A percentile compares a stretch with the other conserved stretches of the same genome.
Evolutionary conservation across 2,113 vertebrate genomes (phyloP).

Genomic region (Jacana jacana): DNA sequence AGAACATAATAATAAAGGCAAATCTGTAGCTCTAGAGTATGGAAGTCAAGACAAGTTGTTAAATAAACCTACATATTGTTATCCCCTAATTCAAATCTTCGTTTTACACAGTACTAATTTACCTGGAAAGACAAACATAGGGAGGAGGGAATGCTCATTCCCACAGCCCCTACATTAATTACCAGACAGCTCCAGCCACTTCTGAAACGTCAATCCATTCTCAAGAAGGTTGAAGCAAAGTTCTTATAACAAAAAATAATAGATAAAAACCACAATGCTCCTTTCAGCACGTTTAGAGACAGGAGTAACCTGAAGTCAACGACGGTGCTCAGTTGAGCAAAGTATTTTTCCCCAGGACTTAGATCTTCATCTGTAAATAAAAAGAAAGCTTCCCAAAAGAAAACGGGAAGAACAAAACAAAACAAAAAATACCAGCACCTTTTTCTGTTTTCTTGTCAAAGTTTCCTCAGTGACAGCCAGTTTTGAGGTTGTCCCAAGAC

Average conservation of each 20-base stretch:
- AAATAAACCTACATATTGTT: neutral
- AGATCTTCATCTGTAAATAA: neutral
- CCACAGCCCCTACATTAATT: neutral
- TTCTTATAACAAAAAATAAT: neutral
- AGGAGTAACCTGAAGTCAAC: neutral
- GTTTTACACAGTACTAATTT: neutral
- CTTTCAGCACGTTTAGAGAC: fast-evolving
- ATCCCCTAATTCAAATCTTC: neutral
- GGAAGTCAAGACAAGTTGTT: neutral
- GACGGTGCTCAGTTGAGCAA: neutral
- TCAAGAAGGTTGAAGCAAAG: neutral
- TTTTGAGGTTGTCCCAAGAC: neutral
- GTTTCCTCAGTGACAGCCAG: neutral
- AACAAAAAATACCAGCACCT: neutral
- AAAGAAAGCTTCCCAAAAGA: neutral
- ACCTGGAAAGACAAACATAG: neutral
- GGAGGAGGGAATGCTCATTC: neutral
- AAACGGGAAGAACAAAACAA: too few species aligned
- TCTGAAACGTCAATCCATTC: neutral
- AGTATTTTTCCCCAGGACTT: neutral
- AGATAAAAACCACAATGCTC: neutral
- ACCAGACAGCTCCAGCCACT: neutral
- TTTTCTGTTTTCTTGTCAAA: neutral
- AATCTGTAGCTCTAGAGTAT: neutral
- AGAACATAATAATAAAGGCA: neutral